These are phyloP conservation scores for Heliconius melpomene DNA, from an alignment of 1,140 invertebrate genomes.

Conservation along the genomic window DNA sequence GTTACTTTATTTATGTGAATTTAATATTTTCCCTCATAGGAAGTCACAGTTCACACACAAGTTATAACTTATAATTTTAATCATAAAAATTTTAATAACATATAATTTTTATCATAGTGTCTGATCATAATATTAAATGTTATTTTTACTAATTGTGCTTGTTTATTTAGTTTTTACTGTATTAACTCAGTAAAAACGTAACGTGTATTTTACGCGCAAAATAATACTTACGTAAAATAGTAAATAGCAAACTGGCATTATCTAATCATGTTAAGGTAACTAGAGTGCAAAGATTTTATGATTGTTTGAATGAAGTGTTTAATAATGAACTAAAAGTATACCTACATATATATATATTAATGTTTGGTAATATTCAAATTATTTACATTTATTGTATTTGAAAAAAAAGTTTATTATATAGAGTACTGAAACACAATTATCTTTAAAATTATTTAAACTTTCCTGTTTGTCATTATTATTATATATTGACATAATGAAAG, in stretches of 20 bases:
- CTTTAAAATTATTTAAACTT: not conserved
- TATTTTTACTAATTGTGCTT: no score
- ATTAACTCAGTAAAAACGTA: not conserved
- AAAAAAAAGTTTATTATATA: no score
- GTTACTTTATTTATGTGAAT: no score
- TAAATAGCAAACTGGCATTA: slow-evolving; percentile 48
- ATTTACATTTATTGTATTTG: not conserved
- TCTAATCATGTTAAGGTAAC: slow-evolving; percentile 59
- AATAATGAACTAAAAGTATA: not conserved
- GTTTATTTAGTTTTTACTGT: not conserved
- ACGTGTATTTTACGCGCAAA: slow-evolving; percentile 1
- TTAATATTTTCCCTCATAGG: no score
- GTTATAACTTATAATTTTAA: no score
- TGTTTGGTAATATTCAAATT: not conserved
- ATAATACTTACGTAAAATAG: slow-evolving; percentile 41
- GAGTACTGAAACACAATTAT: not conserved
- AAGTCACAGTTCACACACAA: no score
- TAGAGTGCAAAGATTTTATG: slow-evolving; percentile 65
- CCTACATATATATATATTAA: not conserved
- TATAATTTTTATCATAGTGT: no score
- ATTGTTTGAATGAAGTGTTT: slow-evolving; percentile 39
- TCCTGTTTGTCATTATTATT: not conserved
- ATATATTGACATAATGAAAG: not conserved
- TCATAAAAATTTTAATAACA: no score
- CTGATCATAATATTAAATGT: no score